Conservation (phyloP, 2,113 vertebrate genomes). For the Cygnus buccinator region DNA sequence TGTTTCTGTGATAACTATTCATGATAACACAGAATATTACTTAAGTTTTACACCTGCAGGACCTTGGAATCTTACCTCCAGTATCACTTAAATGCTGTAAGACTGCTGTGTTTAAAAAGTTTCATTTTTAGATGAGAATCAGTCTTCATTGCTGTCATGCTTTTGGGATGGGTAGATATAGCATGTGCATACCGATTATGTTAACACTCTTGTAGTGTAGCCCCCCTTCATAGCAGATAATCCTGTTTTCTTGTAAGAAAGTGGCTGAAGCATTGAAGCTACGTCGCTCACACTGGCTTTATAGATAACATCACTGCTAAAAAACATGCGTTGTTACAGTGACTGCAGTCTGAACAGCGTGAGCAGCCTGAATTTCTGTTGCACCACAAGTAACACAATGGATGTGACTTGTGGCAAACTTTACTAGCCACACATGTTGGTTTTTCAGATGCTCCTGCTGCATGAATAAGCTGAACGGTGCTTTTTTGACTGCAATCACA, state of each 20-base stretch:
- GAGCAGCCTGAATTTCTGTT: background rate
- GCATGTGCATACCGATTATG: background rate
- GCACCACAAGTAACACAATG: background rate
- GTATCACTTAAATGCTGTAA: background rate
- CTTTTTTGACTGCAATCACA: background rate
- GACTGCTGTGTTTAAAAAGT: background rate
- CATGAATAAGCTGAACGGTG: background rate
- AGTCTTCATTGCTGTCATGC: background rate
- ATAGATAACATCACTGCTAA: background rate
- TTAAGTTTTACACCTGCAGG: too few relatives aligned
- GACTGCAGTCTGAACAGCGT: background rate
- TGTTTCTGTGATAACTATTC: background rate
- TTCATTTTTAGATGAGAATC: background rate
- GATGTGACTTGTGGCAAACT: background rate
- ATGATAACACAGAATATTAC: too few relatives aligned
- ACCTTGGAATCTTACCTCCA: background rate
- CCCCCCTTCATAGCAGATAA: background rate
- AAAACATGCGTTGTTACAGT: background rate
- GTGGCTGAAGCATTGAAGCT: background rate
- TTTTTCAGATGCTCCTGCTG: background rate
- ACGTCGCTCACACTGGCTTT: background rate
- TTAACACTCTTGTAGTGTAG: background rate
- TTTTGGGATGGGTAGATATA: background rate
- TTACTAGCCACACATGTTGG: background rate
- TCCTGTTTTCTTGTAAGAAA: background rate